Base-by-base conservation (phyloP, 2,888 invertebrate genomes). In the Ectemnius lituratus region DNA sequence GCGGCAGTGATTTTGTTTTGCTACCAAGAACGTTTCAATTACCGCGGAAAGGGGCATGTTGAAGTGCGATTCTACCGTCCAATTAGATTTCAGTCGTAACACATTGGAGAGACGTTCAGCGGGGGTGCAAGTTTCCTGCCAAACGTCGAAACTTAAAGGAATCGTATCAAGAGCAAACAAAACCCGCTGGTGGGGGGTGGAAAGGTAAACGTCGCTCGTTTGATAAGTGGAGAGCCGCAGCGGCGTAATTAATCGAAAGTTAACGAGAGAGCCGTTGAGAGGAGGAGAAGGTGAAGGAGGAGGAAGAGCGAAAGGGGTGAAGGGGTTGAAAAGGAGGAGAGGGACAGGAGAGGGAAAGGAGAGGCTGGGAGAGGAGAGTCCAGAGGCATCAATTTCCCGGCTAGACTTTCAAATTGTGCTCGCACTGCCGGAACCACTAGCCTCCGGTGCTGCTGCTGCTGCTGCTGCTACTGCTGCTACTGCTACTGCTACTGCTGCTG, bases 361-460 rank as follows among this genome's bases (percentile, higher is more conserved):
- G 13, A 37, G 14, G 23, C 2, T 23, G 23, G 27, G 47, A 52
- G 56, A 61, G 23, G 47, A 27, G 45, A 52, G 8, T 3, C 28
- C 52, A 62, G 60, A 45, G 70, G 64, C 23, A 67, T 60, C 52
- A 76, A 76, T 76, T 65, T 75, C 28, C 47, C 47, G 46, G n/a
- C 57, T 59, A 57, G 56, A 78, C 64, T 75, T 75, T 78, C 58
- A 70, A 78, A 79, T 52, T 57, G 67, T 62, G 78, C 78, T 75
- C 78, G 62, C 62, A 75, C 59, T 75, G 65, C 78, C 71, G 72
- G 69, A 79, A 75, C 66, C 60, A 74, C 64, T 67, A 69, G 56
- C 60, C 61, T 57, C 11, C 45, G 56, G 20, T 45, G 20, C 20
- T 23, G 20, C 8, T 14, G 23, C 23, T 23, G 23, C 2, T 23